Percentiles rank a stretch among this genome's conserved stretches.
Conservation (phyloP, 2,797 vertebrate species). For the Monodelphis domestica region DNA sequence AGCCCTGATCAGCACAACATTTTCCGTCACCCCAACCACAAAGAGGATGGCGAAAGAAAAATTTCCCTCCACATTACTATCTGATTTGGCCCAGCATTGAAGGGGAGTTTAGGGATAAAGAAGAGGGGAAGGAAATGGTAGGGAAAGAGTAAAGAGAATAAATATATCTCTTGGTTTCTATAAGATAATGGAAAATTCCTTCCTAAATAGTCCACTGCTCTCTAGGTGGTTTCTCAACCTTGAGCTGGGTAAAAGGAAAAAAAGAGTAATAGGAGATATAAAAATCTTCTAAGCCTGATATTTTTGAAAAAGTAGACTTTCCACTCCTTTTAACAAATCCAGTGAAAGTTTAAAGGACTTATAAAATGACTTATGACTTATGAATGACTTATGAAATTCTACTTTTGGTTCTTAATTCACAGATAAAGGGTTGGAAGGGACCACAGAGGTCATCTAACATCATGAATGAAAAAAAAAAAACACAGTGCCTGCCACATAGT, state of each 20-base stretch:
- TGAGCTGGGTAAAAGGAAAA: constrained; percentile 41
- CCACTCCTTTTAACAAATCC: constrained; percentile 55
- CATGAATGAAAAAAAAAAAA: background rate
- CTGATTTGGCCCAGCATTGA: constrained; percentile 69
- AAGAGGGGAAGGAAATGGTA: background rate
- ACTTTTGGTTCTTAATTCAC: background rate
- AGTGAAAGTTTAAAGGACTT: constrained; percentile 38
- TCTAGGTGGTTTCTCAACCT: constrained; percentile 46
- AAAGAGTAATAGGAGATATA: constrained; percentile 29
- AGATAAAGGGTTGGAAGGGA: background rate
- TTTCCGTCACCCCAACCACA: constrained; percentile 65
- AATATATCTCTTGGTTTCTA: constrained; percentile 52
- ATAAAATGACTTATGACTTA: background rate
- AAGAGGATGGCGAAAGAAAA: constrained; percentile 29
- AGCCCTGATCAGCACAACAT: constrained; percentile 39
- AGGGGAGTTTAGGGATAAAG: constrained; percentile 4
- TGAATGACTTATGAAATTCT: background rate
- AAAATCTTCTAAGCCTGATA: constrained; percentile 52
- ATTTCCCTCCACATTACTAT: constrained; percentile 16
- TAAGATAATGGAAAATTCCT: constrained; percentile 60
- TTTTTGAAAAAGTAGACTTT: constrained; percentile 56
- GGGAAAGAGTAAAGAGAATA: background rate
- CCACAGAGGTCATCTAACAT: background rate
- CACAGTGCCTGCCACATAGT: background rate
- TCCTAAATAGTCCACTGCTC: constrained; percentile 46